Base-by-base conservation (phyloP, 2,113 vertebrate species). In the Notechis scutatus region DNA sequence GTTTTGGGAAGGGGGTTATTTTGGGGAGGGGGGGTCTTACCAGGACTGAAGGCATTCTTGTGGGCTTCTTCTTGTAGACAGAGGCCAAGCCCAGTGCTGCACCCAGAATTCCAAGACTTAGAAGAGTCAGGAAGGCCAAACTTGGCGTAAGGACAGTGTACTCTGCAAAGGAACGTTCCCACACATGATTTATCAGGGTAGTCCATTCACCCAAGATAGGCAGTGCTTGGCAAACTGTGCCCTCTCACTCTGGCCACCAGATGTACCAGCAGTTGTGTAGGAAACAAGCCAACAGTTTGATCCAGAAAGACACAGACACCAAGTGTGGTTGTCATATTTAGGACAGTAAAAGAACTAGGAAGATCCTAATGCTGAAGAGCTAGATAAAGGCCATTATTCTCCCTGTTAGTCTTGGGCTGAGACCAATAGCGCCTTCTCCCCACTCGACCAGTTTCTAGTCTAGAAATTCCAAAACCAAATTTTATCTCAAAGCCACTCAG, bases 21-120 rank as follows among this genome's bases (percentile, higher is more conserved):
- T 10, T 23, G 34, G 55, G n/a, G 87, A 0, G 0, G 2, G 8
- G 42, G 29, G 54, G 69, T 0, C 98, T 98, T 92, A 98, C 98
- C 98, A 98, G 95, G 34, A 95, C 96, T 0, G 98, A 98, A 21
- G n/a, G 54, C 0, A 97, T 95, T 94, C 93, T 96, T 88, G 94
- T 0, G 0, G 94, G 94, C 55, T 54, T 97, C 93, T 89, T 97
- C 4, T 97, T 0, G 2, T 98, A 98, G 9, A 85, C 23, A 2
- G 85, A 91, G 0, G 95, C 94, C 93, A 64, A 29, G 24, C 42
- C 93, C 92, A 93, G 90, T 50, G 97, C 88, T 91, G 20, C 85
- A 23, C 91, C 94, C 93, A 97, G 92, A 15, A 92, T 52, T 1
- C 95, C 91, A 5, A 95, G 20, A n/a, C 96, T 1, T 5, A 95